These are phyloP conservation scores for Trichonephila inaurata DNA, from an alignment of 1,140 invertebrate species.

Conservation along the genomic window DNA sequence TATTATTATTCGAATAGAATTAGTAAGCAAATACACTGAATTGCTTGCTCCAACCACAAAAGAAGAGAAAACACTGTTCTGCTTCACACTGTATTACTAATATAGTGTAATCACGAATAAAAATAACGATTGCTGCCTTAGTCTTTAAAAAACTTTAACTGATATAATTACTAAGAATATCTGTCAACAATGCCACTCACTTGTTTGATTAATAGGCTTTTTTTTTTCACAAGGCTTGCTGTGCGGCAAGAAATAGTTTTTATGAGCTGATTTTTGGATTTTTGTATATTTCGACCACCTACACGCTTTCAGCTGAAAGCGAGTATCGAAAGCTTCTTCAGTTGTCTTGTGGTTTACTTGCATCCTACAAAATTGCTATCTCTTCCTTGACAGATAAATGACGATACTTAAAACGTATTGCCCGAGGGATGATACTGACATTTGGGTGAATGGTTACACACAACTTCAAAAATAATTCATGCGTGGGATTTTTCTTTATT, in stretches of 20 bases:
- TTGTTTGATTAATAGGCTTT: not conserved
- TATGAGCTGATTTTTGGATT: not conserved
- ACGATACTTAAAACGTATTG: not conserved
- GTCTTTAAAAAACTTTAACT: not conserved
- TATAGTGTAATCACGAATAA: not conserved
- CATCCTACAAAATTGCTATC: not conserved
- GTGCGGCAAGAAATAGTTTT: not conserved
- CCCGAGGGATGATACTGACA: not conserved
- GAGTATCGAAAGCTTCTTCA: not conserved
- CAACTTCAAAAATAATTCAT: not conserved
- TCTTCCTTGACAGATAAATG: not conserved
- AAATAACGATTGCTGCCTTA: not conserved
- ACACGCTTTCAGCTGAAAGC: not conserved
- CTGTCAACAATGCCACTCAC: not conserved
- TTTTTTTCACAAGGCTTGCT: not conserved
- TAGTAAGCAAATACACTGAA: too few relatives aligned
- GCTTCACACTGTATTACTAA: too few relatives aligned
- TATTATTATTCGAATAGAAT: too few relatives aligned
- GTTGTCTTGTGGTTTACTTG: not conserved
- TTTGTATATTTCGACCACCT: not conserved
- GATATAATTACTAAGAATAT: not conserved
- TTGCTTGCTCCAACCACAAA: too few relatives aligned
- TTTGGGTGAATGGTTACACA: not conserved
- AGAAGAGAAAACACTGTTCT: too few relatives aligned
- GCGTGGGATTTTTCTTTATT: not conserved